Base-by-base conservation (phyloP, 1,140 invertebrate species). In the Daktulosphaira vitifoliae region DNA sequence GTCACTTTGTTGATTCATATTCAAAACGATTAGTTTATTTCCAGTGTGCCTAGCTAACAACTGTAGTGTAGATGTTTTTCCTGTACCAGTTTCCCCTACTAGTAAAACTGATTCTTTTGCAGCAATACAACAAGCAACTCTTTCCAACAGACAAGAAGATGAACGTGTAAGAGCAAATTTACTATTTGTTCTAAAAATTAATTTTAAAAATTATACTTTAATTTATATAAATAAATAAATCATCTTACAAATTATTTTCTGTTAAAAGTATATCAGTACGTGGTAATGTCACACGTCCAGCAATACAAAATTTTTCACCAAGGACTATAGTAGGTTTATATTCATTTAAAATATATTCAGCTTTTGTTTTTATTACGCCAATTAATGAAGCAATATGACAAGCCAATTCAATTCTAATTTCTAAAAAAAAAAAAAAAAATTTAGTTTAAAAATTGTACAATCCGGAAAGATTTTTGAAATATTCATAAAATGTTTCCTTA, bases 1-100 rank as follows among this genome's bases (percentile, higher is more conserved):
- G 77, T 99, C 96, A 70, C 91, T 97, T 75, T 99, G 96, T 74
- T 99, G 96, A 74, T 97, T 99, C 88, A 99, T 91, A 75, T 99
- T 99, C n/a, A 99, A 89, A 0, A 98, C 94, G 42, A 90, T 80
- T 13, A 99, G 77, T 73, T 87, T 89, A 68, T 92, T 83, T 13
- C 88, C 86, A 0, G 88, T 84, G 68, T 86, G 83, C 68, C 86
- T 80, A 0, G 96, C 92, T 18, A 99, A 77, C 74, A 90, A 93
- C 74, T 99, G 96, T 29, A 99, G 82, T 0, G 88, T 85, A n/a
- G 91, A 91, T 0, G 97, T 99, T 79, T 99, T 99, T 11, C 97
- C 96, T 13, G 92, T 95, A 46, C 96, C 97, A 1, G 96, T 99
- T 78, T 99, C 97, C 50, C 97, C 97, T 1, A 98, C 93, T 6